phyloP scores from a whole-genome alignment of 2,797 vertebrate genomes.

The Streptopelia turtur region DNA sequence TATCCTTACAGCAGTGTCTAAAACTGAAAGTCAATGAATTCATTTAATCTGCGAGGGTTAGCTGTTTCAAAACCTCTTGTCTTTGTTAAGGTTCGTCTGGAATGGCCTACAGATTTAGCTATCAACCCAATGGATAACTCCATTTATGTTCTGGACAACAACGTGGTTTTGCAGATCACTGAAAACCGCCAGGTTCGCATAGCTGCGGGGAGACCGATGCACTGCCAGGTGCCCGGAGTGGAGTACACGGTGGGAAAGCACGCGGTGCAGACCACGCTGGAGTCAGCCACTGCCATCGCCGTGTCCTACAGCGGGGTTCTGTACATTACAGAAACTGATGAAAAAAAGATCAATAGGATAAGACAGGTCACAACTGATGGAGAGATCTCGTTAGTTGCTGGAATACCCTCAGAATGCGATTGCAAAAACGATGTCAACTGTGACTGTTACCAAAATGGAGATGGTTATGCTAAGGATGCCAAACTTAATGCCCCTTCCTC shows the following conservation, averaged over 20 bases:
- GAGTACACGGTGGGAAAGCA: slow-evolving; percentile 87
- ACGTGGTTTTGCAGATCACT: slow-evolving; percentile 94
- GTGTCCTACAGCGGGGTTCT: slow-evolving; percentile 93
- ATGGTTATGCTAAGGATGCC: slow-evolving; percentile 97
- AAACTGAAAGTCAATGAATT: background rate
- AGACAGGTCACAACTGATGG: slow-evolving; percentile 93
- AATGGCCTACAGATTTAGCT: slow-evolving; percentile 96
- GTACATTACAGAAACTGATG: slow-evolving; percentile 94
- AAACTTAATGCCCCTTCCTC: slow-evolving; percentile 94
- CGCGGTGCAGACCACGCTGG: slow-evolving; percentile 90
- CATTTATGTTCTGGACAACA: slow-evolving; percentile 95
- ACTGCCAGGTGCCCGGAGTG: slow-evolving; percentile 90
- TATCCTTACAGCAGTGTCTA: background rate
- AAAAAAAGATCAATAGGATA: slow-evolving; percentile 95
- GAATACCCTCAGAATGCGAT: slow-evolving; percentile 92
- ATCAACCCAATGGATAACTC: slow-evolving; percentile 99
- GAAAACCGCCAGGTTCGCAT: slow-evolving; percentile 96
- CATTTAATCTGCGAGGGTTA: background rate
- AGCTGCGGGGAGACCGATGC: slow-evolving; percentile 91
- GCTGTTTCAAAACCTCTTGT: slow-evolving; percentile 12
- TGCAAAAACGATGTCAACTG: slow-evolving; percentile 98
- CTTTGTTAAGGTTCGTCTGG: slow-evolving; percentile 89
- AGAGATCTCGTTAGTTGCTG: slow-evolving; percentile 94
- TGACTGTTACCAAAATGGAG: slow-evolving; percentile 96
- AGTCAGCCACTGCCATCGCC: slow-evolving; percentile 91